Evolutionary conservation across 2,888 invertebrate genomes (phyloP).

Genomic region (Dusona sp.): DNA sequence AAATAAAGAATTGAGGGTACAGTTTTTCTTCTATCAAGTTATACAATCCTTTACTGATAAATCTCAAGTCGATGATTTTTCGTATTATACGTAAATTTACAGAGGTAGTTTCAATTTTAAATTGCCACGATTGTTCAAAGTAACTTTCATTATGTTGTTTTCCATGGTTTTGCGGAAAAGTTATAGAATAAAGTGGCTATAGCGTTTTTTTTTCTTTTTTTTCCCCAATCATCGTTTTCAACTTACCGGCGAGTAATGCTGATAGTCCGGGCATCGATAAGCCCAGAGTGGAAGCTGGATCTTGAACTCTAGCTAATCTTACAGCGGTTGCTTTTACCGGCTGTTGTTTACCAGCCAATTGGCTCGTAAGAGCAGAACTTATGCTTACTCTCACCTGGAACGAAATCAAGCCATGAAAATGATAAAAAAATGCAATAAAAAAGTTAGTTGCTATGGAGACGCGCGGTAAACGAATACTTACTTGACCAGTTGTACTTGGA

Average conservation of each 20-base stretch:
- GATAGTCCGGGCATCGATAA: constrained; percentile 87
- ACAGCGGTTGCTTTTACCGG: constrained; percentile 85
- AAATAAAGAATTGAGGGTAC: too few species aligned
- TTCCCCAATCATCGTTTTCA: not conserved
- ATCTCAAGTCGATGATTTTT: too few species aligned
- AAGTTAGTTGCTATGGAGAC: not conserved
- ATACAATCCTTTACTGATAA: too few species aligned
- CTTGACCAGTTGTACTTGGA: constrained; percentile 83
- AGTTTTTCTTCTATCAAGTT: too few species aligned
- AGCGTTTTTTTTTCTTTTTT: too few species aligned
- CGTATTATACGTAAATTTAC: too few species aligned
- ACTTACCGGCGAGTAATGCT: constrained; percentile 86
- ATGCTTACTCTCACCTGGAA: constrained; percentile 82
- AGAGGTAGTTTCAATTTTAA: too few species aligned
- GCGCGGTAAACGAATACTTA: constrained; percentile 62
- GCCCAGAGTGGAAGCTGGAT: constrained; percentile 85
- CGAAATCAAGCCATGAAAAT: constrained; percentile 3
- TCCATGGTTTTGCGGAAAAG: too few species aligned
- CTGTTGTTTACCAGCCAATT: constrained; percentile 82
- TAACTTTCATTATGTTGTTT: too few species aligned
- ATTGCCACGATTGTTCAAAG: too few species aligned
- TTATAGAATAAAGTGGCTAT: too few species aligned
- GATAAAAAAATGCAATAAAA: not conserved
- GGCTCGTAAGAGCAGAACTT: constrained; percentile 81
- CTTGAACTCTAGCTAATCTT: constrained; percentile 84